Base-by-base conservation (phyloP, 2,797 vertebrate genomes). In the Danio aesculapii region DNA sequence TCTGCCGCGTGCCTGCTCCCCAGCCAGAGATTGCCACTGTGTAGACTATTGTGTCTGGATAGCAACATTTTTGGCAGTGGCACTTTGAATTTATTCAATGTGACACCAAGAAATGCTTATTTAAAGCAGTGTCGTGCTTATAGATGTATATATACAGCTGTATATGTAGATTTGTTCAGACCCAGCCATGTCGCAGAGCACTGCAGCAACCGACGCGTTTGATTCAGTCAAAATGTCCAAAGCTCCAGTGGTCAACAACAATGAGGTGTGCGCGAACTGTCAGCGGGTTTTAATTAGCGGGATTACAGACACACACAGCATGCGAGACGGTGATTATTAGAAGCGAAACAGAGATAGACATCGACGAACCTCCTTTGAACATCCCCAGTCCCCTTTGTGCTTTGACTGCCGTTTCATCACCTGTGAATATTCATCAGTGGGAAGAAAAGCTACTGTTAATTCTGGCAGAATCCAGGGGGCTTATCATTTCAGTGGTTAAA, bases 211-310 rank as follows among this genome's bases (percentile, higher is more conserved):
- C 88, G 84, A 78, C 79, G 85, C 88, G 83, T 87, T 82, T 86
- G 89, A 64, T 64, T 80, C 59, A 47, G 49, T 47, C 43, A 0
- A 64, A 63, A 43, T 41, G 50, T 92, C 55, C 43, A 10, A 75
- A 77, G 81, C 81, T 77, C 79, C 88, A 88, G 47, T 75, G 79
- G 91, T 90, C 90, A 87, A 8, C 74, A 91, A 95, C 81, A 92
- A 94, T 94, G 94, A 93, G 96, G 91, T 93, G 92, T 83, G 93
- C 93, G 91, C 91, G 91, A 92, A 89, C 94, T 96, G 95, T 97
- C 95, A 95, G 94, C 93, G 91, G 91, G 86, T 93, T 92, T 94
- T 96, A 95, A 98, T 96, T 95, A 96, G 92, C 68, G 85, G 94
- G 94, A 97, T 95, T 96, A 97, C 93, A 91, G 91, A 87, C 89